Evolutionary conservation across 2,888 invertebrate species (phyloP).

Genomic region (Calameuta idolon): DNA sequence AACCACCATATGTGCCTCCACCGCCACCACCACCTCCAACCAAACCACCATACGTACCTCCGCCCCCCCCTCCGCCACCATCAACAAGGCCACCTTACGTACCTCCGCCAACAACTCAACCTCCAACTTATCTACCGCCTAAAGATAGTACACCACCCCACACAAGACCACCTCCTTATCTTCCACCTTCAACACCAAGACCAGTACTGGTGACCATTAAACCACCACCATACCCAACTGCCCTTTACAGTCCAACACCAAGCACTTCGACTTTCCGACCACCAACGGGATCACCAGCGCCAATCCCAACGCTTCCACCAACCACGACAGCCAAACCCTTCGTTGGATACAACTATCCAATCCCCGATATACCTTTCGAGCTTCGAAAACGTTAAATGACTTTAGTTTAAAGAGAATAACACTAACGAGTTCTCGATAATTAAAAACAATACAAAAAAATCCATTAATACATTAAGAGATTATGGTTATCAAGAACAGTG

Average conservation of each 20-base stretch:
- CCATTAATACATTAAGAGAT: background rate
- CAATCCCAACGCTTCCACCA: constrained; percentile 57
- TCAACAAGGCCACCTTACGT: constrained; percentile 22
- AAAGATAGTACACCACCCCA: constrained; percentile 20
- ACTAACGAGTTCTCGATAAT: background rate
- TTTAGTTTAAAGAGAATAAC: background rate
- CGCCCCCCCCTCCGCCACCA: constrained; percentile 27
- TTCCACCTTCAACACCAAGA: constrained; percentile 56
- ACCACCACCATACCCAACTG: constrained; percentile 64
- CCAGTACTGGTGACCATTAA: constrained; percentile 52
- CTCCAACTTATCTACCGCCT: constrained; percentile 18
- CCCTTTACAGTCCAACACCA: constrained; percentile 49
- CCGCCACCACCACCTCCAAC: constrained; percentile 1
- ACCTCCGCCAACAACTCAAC: constrained; percentile 10
- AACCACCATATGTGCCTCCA: constrained; percentile 3
- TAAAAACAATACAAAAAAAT: too few species aligned
- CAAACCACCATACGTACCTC: constrained; percentile 23
- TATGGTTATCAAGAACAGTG: background rate
- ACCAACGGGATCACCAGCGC: constrained; percentile 53
- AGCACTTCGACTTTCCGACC: constrained; percentile 44
- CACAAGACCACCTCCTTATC: constrained; percentile 55
- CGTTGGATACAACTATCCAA: constrained; percentile 57
- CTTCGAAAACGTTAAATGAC: constrained; percentile 49
- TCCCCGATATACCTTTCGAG: constrained; percentile 58
- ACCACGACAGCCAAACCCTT: constrained; percentile 42